These are phyloP conservation scores for Cylindroiulus punctatus DNA, from an alignment of 2,888 invertebrate genomes.

Conservation along the genomic window DNA sequence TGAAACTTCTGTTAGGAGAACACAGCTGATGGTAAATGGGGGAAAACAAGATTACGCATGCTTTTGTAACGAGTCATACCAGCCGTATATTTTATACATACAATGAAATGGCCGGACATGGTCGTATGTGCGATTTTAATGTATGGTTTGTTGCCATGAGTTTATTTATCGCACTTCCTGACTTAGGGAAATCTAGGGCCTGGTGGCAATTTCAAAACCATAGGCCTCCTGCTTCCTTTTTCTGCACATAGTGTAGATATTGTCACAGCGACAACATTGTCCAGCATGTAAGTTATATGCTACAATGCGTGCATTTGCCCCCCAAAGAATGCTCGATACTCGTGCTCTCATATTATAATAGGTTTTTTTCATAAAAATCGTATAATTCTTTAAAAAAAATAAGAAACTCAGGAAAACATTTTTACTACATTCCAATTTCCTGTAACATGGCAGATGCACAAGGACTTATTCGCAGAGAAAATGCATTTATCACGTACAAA, in stretches of 20 bases:
- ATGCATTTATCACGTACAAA: no score
- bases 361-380: no score
- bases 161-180: background rate
- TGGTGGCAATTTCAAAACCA: background rate
- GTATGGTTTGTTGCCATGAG: background rate
- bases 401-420: background rate
- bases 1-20: background rate
- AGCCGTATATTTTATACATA: background rate
- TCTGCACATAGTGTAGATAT: background rate
- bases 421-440: background rate
- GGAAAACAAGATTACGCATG: no score
- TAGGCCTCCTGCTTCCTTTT: background rate
- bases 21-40: background rate
- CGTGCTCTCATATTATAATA: background rate
- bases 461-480: background rate
- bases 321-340: background rate
- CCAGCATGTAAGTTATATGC: background rate
- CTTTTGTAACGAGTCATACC: background rate
- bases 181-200: background rate
- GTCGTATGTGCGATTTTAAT: background rate
- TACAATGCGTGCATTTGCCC: background rate
- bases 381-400: background rate
- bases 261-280: background rate
- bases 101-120: background rate
- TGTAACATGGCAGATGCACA: background rate